Conservation (phyloP, 92 coral and sea anemone genomes). For the Galaxea fascicularis region DNA sequence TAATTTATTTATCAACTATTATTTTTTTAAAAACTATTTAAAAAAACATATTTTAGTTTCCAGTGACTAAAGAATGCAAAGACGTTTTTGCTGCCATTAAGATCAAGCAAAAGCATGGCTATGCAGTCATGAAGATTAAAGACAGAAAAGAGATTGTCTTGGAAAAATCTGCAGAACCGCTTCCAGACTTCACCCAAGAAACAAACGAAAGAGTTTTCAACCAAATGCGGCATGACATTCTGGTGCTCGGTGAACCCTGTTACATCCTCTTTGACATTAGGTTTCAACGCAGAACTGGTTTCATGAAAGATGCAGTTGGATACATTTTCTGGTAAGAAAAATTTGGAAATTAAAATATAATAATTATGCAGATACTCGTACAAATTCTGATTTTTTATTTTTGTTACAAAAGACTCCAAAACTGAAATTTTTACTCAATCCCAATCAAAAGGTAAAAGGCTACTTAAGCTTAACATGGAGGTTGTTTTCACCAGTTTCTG, state of each 20-base stretch:
- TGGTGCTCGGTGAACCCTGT: background rate
- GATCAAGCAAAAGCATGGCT: slow-evolving; percentile 6
- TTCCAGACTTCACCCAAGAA: background rate
- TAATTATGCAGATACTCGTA: background rate
- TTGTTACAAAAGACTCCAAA: too few species aligned
- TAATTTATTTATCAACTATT: too few species aligned
- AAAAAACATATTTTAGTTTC: slow-evolving; percentile 17
- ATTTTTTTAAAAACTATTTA: too few species aligned
- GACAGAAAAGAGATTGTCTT: background rate
- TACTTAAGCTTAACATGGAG: too few species aligned
- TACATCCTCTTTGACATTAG: slow-evolving; percentile 28
- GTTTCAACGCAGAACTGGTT: background rate
- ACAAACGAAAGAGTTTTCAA: slow-evolving; percentile 4
- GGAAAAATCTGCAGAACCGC: background rate
- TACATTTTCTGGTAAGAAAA: slow-evolving; percentile 27
- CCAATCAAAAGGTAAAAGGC: too few species aligned
- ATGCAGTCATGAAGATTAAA: slow-evolving; percentile 28
- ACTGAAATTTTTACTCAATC: too few species aligned
- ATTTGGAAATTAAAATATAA: background rate
- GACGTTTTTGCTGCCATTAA: slow-evolving; percentile 4
- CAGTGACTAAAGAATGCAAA: slow-evolving; percentile 5
- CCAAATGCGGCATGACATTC: background rate
- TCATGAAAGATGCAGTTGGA: background rate
- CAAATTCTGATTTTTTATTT: too few species aligned
- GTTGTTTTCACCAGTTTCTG: too few species aligned